Evolutionary conservation across 2,888 invertebrate genomes (phyloP), one percentile per base, ranked within the genome.

Genomic region (Sarcophaga caerulescens): DNA sequence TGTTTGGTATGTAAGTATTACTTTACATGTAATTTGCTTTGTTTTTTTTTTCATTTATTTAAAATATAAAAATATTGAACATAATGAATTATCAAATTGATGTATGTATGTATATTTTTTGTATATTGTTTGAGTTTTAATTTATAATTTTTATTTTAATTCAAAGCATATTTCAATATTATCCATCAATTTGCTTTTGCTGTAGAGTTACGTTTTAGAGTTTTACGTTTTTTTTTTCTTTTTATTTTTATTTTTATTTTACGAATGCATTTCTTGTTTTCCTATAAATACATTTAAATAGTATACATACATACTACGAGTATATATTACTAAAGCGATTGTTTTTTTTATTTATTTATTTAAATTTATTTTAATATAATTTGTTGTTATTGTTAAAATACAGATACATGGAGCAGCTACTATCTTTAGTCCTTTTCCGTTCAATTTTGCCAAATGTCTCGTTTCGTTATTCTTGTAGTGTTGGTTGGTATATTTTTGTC

Each of bases 91-190:
- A 10, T 35, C 35, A 35, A 35, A 35, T 35, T 35, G 35, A 35
- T 35, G 10, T 35, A 35, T 10, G 10, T 0, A 35, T 35, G 10
- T 35, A 35, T 10, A 35, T 0, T 35, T 35, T 35, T 35, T 35
- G 8, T 35, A 35, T 35, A 10, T 60, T 11, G 60, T 60, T 66
- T 44, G 17, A 3, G 10, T 66, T 25, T 57, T 57, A 17, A 57
- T 44, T 35, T 52, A 14, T 35, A 35, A 35, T 8, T 8, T 25
- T 65, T 25, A 44, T 66, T 66, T 19, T 44, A 66, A n/a, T 69
- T 81, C n/a, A 81, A 85, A 17, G 73, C 81, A 77, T n/a, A n/a
- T 77, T 85, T 57, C 44, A 78, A 82, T 47, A 47, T 82, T 14
- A 63, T 65, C 44, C 57, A 23, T n/a, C n/a, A 66, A 17, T 4